These are phyloP conservation scores for Poecilia picta DNA, from an alignment of 2,797 vertebrate genomes.

Conservation along the genomic window DNA sequence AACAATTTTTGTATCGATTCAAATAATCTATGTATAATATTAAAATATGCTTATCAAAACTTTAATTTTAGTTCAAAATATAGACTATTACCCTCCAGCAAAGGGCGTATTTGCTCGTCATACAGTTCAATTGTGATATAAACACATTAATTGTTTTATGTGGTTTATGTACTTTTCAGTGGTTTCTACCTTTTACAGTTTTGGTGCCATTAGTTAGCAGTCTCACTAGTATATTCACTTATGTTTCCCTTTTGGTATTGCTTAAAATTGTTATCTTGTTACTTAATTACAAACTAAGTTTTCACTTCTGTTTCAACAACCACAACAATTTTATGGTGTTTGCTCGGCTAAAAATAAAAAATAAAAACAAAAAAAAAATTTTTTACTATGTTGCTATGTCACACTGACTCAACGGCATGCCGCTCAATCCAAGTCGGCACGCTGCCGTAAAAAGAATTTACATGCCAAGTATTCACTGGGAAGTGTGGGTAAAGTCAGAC, in stretches of 20 bases:
- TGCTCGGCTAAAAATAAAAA: neutral
- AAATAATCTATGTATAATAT: neutral
- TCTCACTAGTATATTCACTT: neutral
- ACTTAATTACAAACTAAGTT: neutral
- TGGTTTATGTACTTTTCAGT: neutral
- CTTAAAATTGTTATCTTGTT: neutral
- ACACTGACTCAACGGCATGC: constrained; percentile 16
- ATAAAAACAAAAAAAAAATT: neutral
- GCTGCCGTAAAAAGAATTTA: constrained; percentile 18
- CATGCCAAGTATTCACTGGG: constrained; percentile 10
- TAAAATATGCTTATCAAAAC: neutral
- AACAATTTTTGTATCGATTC: neutral
- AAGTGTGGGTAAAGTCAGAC: constrained; percentile 42
- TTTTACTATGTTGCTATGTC: constrained; percentile 1
- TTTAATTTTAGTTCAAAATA: neutral
- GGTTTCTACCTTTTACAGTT: no score
- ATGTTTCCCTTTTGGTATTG: neutral
- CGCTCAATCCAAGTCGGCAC: constrained; percentile 4
- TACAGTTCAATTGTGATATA: neutral
- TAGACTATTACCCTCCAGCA: constrained; percentile 13
- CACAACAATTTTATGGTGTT: neutral
- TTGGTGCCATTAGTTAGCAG: neutral
- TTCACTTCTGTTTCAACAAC: neutral
- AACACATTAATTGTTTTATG: neutral
- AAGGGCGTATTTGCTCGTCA: neutral